These are phyloP conservation scores for Oncorhynchus masou DNA, from an alignment of 2,113 vertebrate genomes.

Conservation along the genomic window DNA sequence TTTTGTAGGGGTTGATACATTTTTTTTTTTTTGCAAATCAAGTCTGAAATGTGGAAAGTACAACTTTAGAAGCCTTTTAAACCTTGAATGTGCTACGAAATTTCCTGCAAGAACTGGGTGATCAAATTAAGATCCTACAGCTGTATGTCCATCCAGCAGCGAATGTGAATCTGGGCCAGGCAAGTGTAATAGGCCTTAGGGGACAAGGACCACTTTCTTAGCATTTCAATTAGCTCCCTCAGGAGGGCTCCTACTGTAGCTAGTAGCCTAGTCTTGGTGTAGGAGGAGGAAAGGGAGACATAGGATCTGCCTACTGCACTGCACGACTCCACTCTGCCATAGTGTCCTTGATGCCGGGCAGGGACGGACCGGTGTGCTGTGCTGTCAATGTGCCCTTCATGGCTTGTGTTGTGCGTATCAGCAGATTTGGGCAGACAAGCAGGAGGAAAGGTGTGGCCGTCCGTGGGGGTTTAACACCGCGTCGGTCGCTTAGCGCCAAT, in stretches of 20 bases:
- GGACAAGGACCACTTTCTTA: constrained; percentile 49
- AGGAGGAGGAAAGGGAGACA: background rate
- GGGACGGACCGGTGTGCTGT: background rate
- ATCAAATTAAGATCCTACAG: no score
- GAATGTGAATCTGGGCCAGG: constrained; percentile 41
- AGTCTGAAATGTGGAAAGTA: no score
- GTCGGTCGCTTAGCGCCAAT: no score
- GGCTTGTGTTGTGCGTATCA: constrained; percentile 21
- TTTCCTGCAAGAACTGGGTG: no score
- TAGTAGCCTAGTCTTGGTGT: background rate
- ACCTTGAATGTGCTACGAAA: no score
- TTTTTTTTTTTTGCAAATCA: no score
- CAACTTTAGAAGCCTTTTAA: no score
- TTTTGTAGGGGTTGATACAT: no score
- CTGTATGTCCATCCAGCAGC: background rate
- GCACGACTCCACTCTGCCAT: background rate
- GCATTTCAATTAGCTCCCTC: constrained; percentile 27
- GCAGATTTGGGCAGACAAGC: constrained; percentile 25
- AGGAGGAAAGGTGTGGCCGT: constrained; percentile 11
- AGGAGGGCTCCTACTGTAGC: background rate
- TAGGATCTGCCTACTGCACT: background rate
- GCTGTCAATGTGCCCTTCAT: constrained; percentile 7
- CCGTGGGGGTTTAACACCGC: background rate
- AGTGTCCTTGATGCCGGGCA: background rate
- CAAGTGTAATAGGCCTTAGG: constrained; percentile 33